Evolutionary conservation across 2,113 vertebrate genomes (phyloP), one percentile per base, ranked within the genome.

Genomic region (Rhinoptilus africanus): DNA sequence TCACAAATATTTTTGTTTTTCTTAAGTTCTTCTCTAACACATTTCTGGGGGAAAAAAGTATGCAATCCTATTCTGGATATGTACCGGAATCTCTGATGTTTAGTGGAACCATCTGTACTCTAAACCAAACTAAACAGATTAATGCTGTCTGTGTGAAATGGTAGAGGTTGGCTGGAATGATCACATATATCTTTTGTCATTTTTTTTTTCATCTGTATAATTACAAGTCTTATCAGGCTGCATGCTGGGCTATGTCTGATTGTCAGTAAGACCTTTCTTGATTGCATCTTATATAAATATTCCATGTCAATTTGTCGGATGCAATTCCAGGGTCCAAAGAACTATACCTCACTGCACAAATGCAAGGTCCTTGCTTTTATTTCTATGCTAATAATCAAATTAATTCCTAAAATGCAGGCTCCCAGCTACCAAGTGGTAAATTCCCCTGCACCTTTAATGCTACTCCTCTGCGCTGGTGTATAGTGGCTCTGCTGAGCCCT

Each of bases 191-290:
- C 74, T 91, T 89, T 68, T 89, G 69, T 78, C n/a, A 10, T 78
- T 85, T 64, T 92, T 69, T 50, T 93, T 63, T 77, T 62, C 27
- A 67, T 82, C 80, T 75, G 37, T 85, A 66, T 91, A 91, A 93
- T 96, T 96, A 88, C 74, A 66, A 60, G 41, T 82, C 69, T 92
- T 93, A 85, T 50, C 81, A 91, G 93, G 86, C 87, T 89, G 63
- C 76, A 59, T 68, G 83, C 97, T 96, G 95, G 93, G 91, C 74
- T 22, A 41, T 30, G 66, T 73, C 95, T 95, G 94, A 95, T 93
- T 95, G 89, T 91, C 96, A 92, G 26, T 92, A 95, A 91, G 89
- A 43, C 45, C 45, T 88, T 50, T 94, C 84, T 92, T 94, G 94
- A 96, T 93, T 97, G 89, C 92, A 62, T 18, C 3, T 54, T 79